Base-by-base conservation (phyloP, 2,888 invertebrate species). In the Leptinotarsa tumamoca region DNA sequence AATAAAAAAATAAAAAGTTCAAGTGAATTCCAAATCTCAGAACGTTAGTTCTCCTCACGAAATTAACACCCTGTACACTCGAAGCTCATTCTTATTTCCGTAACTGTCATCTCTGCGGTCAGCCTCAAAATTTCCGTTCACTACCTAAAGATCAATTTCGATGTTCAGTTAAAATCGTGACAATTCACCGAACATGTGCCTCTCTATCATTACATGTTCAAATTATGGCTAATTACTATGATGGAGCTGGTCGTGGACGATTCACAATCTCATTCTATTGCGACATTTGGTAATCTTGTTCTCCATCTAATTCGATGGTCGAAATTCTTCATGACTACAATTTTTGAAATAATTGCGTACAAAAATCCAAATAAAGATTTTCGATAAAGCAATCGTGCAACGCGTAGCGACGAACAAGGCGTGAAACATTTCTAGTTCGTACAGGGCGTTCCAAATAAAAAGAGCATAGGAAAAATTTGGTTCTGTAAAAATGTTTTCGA, bases 241-340 rank as follows among this genome's bases (percentile, higher is more conserved):
- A 77, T 77, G 74, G 71, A 74, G 71, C 71, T 66, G 51, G 77
- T 69, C 68, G 72, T 75, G 75, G 75, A 72, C 72, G 71, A 67
- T 72, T 75, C 72, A 54, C 71, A 77, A 74, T 74, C 67, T 74
- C 74, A 69, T 77, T 77, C 77, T 77, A 77, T 77, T 77, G 77
- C 77, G 77, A 77, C 77, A 77, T 77, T 77, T 72, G 77, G 77
- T 77, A 77, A 77, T 77, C 74, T 74, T 69, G 77, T 72, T 77
- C 77, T 74, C 74, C 72, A 77, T 77, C 77, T 77, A 74, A 77
- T 77, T 77, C 72, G 69, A 72, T 66, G 74, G 72, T 67, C 56
- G 66, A 68, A 58, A 72, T 74, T 74, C 73, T 77, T 74, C 73
- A 73, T 74, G 77, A 74, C 68, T 71, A 76, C 76, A 66, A 68